A percentile compares a stretch with the other conserved stretches of the same genome.
These are phyloP conservation scores for Pangasianodon hypophthalmus DNA, from an alignment of 2,113 vertebrate genomes.

Conservation along the genomic window DNA sequence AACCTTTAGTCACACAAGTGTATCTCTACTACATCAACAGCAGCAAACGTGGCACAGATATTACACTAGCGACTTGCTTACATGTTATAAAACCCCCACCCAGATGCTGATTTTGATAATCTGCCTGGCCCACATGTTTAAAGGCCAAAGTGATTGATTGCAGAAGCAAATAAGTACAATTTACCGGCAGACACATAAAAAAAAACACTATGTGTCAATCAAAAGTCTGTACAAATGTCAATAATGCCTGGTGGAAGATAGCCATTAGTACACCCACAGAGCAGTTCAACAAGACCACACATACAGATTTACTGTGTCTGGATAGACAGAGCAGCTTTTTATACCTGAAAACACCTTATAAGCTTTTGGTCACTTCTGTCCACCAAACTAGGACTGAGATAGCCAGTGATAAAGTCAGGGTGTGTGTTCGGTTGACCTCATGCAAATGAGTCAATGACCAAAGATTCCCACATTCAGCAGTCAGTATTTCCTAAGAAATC, in stretches of 20 bases:
- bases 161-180: not conserved
- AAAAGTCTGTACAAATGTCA: not conserved
- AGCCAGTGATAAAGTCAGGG: not conserved
- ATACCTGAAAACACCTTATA: not conserved
- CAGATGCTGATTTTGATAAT: not conserved
- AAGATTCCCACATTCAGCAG: not conserved
- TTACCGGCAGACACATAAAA: not conserved
- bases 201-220: not conserved
- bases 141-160: not conserved
- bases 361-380: conserved; percentile 5
- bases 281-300: not conserved
- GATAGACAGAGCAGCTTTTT: not conserved
- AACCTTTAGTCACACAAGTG: not conserved
- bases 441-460: not conserved
- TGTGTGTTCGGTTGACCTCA: conserved; percentile 2
- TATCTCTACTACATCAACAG: not conserved
- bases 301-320: not conserved
- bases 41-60: not conserved
- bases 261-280: not conserved
- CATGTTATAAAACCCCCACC: not conserved
- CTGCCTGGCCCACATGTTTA: not conserved
- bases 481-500: not conserved
- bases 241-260: not conserved
- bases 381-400: not conserved
- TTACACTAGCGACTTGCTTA: not conserved